Evolutionary conservation across 1,140 invertebrate species (phyloP), one percentile per base, ranked within the genome.

Genomic region (Drosophila triauraria): DNA sequence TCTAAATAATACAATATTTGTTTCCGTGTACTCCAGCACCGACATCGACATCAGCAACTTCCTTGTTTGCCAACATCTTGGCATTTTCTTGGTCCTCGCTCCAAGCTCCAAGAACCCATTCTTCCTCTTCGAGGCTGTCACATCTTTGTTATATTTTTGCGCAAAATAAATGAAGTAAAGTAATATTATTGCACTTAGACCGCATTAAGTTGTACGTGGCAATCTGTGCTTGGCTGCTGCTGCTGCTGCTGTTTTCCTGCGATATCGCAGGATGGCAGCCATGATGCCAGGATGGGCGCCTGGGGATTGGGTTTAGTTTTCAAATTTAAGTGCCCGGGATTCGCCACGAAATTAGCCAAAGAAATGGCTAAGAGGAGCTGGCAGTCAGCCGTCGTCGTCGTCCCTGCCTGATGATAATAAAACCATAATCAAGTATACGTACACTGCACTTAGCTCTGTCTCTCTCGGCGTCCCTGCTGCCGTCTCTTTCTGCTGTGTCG

Each of bases 171-270:
- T 91, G 80, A 91, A 91, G 83, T 81, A 84, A 91, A 91, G 87
- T 91, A 91, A 91, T 91, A 91, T 91, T 91, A 91, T 91, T 91
- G 87, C 88, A 91, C 87, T 91, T 91, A 91, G 86, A 91, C 78
- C 86, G 83, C 87, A 91, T 91, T 90, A 90, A 91, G 78, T 81
- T 88, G 85, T 88, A 88, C 85, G 85, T 88, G 85, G 85, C 85
- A 88, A 88, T 90, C 78, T 88, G 80, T 82, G 79, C 79, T 80
- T 32, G 54, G 64, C 25, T 70, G 53, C 13, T 56, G 50, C 40
- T 56, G 50, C 40, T 65, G 38, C 38, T 56, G 23, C 15, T 42
- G 53, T n/a, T 54, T 20, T 44, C 53, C 32, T 15, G 35, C 38
- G 61, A 59, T 59, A 59, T 59, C 35, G 25, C 27, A 64, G 46